Evolutionary conservation across 1,140 invertebrate genomes (phyloP).

Genomic region (Homarus americanus): DNA sequence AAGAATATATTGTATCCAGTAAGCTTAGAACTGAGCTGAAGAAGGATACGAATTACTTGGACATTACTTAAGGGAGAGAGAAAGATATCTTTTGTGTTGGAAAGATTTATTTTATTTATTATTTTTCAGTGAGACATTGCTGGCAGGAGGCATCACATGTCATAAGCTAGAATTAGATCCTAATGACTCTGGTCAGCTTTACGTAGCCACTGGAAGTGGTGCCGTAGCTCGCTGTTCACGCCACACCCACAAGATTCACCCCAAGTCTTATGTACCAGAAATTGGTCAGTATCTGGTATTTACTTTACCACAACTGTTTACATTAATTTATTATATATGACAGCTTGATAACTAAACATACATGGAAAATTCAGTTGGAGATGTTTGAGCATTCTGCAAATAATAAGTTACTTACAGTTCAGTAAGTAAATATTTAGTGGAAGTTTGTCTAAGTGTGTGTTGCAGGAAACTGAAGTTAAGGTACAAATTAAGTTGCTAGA

Average conservation of each 20-base stretch:
- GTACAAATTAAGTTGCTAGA: too few relatives aligned
- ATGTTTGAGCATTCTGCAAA: neutral
- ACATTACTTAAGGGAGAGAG: too few relatives aligned
- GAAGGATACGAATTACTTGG: too few relatives aligned
- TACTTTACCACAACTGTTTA: too few relatives aligned
- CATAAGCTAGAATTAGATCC: slow-evolving; percentile 80
- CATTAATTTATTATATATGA: too few relatives aligned
- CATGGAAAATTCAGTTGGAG: neutral
- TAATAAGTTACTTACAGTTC: too few relatives aligned
- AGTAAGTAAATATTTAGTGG: too few relatives aligned
- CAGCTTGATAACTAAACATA: too few relatives aligned
- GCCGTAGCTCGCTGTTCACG: slow-evolving; percentile 80
- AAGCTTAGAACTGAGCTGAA: too few relatives aligned
- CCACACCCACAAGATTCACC: slow-evolving; percentile 79
- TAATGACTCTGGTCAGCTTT: slow-evolving; percentile 80
- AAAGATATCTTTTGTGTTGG: neutral
- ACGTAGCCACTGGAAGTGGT: slow-evolving; percentile 81
- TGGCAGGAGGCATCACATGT: slow-evolving; percentile 44
- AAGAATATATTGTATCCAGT: too few relatives aligned
- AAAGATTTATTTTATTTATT: neutral
- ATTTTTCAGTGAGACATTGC: slow-evolving; percentile 36
- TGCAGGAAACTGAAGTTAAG: too few relatives aligned
- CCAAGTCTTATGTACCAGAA: slow-evolving; percentile 78
- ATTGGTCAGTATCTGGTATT: slow-evolving; percentile 78
- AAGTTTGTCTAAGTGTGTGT: too few relatives aligned